Evolutionary conservation across 2,113 vertebrate species (phyloP).

Genomic region (Siniperca chuatsi): DNA sequence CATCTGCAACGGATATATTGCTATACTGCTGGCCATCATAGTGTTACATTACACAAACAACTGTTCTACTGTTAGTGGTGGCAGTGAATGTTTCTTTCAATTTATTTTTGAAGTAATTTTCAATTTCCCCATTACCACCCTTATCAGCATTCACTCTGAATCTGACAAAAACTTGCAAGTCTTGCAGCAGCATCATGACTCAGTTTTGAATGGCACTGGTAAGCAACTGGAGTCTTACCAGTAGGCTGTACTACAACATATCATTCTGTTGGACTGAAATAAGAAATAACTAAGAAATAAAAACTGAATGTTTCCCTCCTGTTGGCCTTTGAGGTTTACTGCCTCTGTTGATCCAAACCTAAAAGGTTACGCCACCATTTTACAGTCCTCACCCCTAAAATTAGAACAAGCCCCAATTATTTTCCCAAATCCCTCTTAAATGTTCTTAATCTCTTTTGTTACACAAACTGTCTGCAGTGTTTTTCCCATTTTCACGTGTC

Average conservation of each 20-base stretch:
- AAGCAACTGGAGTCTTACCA: not conserved
- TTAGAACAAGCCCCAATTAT: constrained; percentile 77
- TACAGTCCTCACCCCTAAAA: constrained; percentile 54
- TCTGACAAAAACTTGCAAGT: not conserved
- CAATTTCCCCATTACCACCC: not conserved
- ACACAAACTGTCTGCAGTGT: constrained; percentile 76
- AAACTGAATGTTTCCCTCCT: not conserved
- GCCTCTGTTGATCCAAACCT: constrained; percentile 32
- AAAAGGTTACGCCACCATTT: constrained; percentile 55
- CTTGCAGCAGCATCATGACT: not conserved
- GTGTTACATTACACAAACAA: not conserved
- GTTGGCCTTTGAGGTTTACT: constrained; percentile 35
- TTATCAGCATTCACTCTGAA: not conserved
- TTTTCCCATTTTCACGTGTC: constrained; percentile 70
- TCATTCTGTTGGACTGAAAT: not conserved
- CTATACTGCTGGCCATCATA: not conserved
- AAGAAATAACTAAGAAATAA: too few relatives aligned
- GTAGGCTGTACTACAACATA: constrained; percentile 1
- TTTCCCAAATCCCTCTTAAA: constrained; percentile 80
- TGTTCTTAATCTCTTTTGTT: constrained; percentile 82
- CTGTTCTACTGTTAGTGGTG: not conserved
- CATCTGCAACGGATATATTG: not conserved
- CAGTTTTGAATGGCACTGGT: not conserved
- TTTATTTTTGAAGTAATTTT: not conserved
- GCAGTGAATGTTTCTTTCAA: not conserved